Base-by-base conservation (phyloP, 2,797 vertebrate genomes). In the Oryzias dopingdopingensis region DNA sequence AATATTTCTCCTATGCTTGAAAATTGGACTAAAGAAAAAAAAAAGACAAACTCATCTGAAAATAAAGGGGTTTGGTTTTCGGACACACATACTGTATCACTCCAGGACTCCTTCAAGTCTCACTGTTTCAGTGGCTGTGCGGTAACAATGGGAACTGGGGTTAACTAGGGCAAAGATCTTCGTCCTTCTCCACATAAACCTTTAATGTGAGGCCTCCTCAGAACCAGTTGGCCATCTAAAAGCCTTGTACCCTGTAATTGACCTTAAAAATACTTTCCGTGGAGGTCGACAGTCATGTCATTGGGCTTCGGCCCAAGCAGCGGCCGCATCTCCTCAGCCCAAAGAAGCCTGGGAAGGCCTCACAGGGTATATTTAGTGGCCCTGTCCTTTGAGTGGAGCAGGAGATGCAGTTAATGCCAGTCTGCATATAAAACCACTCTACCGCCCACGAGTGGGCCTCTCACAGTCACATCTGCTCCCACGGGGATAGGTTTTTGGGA, bases 251-350 rank as follows among this genome's bases (percentile, higher is more conserved):
- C 90, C 92, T 93, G 91, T 93, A 93, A 93, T 93, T 91, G 91
- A 93, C 92, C 92, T 93, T 92, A 92, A 93, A 93, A 93, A 93
- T 92, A 92, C 91, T 93, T 91, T 92, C 84, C 81, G 79, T 88
- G 90, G 88, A 92, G 91, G 90, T 91, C 89, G 87, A 83, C 88
- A 87, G 89, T 88, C 87, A 88, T 92, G 90, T 90, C 90, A 89
- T 90, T 92, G 90, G 90, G 89, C 90, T 86, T 88, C 75, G 83
- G 86, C 90, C 91, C 90, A 86, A 85, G 75, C 73, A 56, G 86
- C 72, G 85, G 89, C 88, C 67, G 72, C 85, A 70, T 86, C 73
- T 85, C 84, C 67, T 60, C 79, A 89, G 80, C 87, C 84, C 73
- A 81, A 80, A 90, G 87, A 80, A 92, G 91, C 86, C 86, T 90